Percentiles rank a stretch among this genome's conserved stretches.
phyloP scores from a whole-genome alignment of 2,888 invertebrate species.

The Zeuzera pyrina region DNA sequence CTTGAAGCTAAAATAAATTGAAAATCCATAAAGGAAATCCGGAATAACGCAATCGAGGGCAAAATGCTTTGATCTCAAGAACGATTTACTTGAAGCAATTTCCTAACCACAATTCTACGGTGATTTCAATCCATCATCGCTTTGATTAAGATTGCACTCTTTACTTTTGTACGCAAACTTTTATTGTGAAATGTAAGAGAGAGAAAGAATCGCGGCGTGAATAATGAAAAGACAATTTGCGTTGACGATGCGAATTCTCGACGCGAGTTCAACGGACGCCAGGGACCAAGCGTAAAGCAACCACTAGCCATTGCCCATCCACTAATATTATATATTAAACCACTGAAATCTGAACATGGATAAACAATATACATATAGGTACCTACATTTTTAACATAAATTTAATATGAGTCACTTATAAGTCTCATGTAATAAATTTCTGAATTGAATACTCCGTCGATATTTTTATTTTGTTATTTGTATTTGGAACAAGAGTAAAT shows the following conservation, averaged over 20 bases:
- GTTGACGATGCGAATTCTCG: conserved; percentile 51
- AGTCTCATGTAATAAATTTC: no score
- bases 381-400: background rate
- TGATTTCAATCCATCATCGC: no score
- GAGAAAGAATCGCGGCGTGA: conserved; percentile 57
- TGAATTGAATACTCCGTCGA: background rate
- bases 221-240: conserved; percentile 66
- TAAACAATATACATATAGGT: no score
- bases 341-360: background rate
- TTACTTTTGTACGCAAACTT: conserved; percentile 21
- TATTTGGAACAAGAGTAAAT: no score
- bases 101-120: no score
- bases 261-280: conserved; percentile 49
- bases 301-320: conserved; percentile 13
- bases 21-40: no score
- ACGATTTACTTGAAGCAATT: no score
- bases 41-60: no score
- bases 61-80: no score
- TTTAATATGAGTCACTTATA: no score
- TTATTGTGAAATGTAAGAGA: conserved; percentile 43
- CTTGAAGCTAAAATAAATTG: no score
- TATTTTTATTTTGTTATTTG: background rate
- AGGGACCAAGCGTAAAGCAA: no score
- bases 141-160: conserved; percentile 16
- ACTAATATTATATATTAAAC: conserved; percentile 10